phyloP scores from a whole-genome alignment of 2,888 invertebrate species.

The Ellobium chinense region DNA sequence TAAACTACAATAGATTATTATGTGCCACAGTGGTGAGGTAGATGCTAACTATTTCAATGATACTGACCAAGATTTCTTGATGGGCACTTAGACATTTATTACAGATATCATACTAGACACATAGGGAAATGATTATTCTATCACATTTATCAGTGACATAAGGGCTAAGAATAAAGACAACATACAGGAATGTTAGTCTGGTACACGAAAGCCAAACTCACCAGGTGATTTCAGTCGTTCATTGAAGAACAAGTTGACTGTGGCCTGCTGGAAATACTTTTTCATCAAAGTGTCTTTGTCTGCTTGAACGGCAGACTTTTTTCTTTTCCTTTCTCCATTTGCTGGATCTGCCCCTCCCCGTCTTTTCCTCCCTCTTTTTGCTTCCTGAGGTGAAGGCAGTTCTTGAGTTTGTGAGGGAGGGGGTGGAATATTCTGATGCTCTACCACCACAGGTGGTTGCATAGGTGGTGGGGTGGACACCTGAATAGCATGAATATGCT shows the following conservation, averaged over 20 bases:
- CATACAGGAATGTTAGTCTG: too few species aligned
- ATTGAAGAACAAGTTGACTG: conserved; percentile 46
- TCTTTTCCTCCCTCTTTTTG: not conserved
- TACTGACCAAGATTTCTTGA: too few species aligned
- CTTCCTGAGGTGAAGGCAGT: not conserved
- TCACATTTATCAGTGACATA: too few species aligned
- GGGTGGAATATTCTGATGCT: not conserved
- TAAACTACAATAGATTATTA: too few species aligned
- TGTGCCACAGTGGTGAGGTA: too few species aligned
- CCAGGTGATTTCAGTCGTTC: conserved; percentile 38
- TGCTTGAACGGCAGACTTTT: not conserved
- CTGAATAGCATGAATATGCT: not conserved
- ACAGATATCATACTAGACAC: too few species aligned
- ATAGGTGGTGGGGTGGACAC: not conserved
- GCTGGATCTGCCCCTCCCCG: not conserved
- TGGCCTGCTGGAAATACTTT: conserved; percentile 45
- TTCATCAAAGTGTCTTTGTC: conserved; percentile 35
- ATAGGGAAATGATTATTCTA: too few species aligned
- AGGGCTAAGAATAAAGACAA: too few species aligned
- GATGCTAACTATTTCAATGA: too few species aligned
- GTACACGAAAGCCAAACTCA: too few species aligned
- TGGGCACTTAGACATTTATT: too few species aligned
- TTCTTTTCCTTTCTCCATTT: not conserved
- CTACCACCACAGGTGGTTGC: not conserved
- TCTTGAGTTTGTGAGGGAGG: not conserved